Conservation (phyloP, 2,113 vertebrate genomes). For the Fulica atra region DNA sequence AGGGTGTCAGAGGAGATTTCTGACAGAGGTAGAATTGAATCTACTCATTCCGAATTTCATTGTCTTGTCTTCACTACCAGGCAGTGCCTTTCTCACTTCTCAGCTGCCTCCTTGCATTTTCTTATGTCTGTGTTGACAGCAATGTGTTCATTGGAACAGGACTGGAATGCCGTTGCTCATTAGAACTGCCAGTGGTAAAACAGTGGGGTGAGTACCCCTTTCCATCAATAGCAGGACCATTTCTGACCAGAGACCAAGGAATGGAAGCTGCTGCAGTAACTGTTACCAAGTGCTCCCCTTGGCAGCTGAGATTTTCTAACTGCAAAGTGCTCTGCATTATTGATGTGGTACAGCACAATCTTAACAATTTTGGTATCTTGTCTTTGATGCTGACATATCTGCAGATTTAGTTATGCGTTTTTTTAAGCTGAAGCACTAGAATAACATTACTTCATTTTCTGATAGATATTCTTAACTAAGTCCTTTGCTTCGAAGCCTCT, state of each 20-base stretch:
- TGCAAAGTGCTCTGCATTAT: constrained; percentile 35
- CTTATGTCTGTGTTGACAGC: background rate
- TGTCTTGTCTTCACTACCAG: background rate
- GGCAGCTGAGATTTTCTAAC: background rate
- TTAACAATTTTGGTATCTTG: background rate
- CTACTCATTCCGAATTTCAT: background rate
- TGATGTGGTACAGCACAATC: background rate
- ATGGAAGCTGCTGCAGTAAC: background rate
- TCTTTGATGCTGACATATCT: background rate
- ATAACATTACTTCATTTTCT: background rate
- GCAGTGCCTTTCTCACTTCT: background rate
- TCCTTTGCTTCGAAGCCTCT: background rate
- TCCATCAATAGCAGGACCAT: accelerated
- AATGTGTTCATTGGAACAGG: background rate
- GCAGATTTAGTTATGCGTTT: background rate
- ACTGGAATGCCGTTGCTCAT: background rate
- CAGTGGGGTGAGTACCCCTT: background rate
- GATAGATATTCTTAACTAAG: background rate
- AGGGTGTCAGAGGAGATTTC: background rate
- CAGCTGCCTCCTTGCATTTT: constrained; percentile 9
- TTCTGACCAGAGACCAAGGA: background rate
- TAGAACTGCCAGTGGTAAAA: background rate
- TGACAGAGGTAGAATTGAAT: background rate
- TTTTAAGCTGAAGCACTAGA: background rate
- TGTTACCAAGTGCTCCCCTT: background rate